Evolutionary conservation across 1,140 invertebrate genomes (phyloP), one percentile per base, ranked within the genome.

Genomic region (Leptinotarsa lineolata): DNA sequence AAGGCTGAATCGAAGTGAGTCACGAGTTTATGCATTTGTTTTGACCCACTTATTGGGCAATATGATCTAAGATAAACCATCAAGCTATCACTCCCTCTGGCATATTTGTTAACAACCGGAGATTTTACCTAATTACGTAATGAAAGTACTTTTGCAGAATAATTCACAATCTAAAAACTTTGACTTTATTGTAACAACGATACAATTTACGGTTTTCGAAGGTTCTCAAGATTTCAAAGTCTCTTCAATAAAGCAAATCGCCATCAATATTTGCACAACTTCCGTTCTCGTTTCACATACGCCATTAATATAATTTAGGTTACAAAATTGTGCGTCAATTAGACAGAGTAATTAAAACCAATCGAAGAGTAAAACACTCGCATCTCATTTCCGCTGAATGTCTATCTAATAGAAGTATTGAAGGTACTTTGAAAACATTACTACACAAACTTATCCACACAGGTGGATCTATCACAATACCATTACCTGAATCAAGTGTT

Each of bases 401-500:
- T 16, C 61, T 20, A 21, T 64, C 24, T 16, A 21, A 30, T 16
- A 22, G 24, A 22, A 64, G 4, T 30, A 22, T 64, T 64, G 20
- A 15, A 30, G 20, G 24, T 64, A 64, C 24, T 64, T 64, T 64
- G 61, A 64, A n/a, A 22, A 15, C 21, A 60, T n/a, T 18, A 60
- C 4, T 20, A 64, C 21, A 30, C 21, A 64, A 64, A 54, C 3
- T n/a, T 16, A 54, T 15, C n/a, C 24, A 64, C 61, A 22, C 16
- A 21, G 61, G 16, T 64, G 61, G 21, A 59, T 39, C 48, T 59
- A 59, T 59, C 68, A 70, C 54, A 70, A n/a, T 59, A 59, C n/a
- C n/a, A 13, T 71, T 39, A 71, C 30, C 30, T 45, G 39, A 18
- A 72, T 80, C 77, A 80, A 61, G 78, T 79, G 75, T 79, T 81